Percentiles rank a stretch among this genome's conserved stretches.
Conservation (phyloP, 2,797 vertebrate genomes). For the Podargus strigoides region DNA sequence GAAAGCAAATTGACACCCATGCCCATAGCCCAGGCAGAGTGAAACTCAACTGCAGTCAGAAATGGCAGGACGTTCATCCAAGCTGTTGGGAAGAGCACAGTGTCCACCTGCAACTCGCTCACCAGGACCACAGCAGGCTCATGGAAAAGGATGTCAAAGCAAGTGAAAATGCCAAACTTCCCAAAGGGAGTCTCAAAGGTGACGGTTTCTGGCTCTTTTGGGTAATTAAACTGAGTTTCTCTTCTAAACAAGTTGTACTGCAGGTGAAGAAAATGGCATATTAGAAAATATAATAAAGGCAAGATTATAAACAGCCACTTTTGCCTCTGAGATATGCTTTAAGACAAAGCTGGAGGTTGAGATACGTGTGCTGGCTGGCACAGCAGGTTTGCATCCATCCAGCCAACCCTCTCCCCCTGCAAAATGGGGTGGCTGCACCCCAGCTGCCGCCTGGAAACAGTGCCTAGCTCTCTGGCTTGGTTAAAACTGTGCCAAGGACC, state of each 20-base stretch:
- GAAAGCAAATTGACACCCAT: constrained; percentile 68
- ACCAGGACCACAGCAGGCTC: constrained; percentile 59
- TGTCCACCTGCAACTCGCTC: constrained; percentile 61
- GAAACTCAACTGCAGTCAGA: constrained; percentile 67
- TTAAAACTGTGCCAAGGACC: fast-evolving
- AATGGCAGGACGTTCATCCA: constrained; percentile 71
- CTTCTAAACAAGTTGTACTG: constrained; percentile 70
- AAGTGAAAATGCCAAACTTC: constrained; percentile 74
- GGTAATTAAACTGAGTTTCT: constrained; percentile 69
- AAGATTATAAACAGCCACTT: constrained; percentile 41
- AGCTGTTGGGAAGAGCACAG: constrained; percentile 43
- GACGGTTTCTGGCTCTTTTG: constrained; percentile 50
- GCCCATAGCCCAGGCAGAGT: constrained; percentile 68
- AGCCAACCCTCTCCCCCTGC: background rate
- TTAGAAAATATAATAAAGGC: constrained; percentile 32
- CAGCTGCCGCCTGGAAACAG: background rate
- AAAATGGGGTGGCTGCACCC: background rate
- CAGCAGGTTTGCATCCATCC: background rate
- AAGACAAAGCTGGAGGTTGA: background rate
- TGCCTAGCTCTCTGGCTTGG: too few species aligned
- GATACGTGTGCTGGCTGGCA: background rate
- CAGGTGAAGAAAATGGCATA: background rate
- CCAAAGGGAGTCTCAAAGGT: constrained; percentile 74
- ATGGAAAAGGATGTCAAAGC: constrained; percentile 74
- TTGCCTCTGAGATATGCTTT: constrained; percentile 8